Evolutionary conservation across 2,797 vertebrate genomes (phyloP).

Genomic region (Intellagama lesueurii): DNA sequence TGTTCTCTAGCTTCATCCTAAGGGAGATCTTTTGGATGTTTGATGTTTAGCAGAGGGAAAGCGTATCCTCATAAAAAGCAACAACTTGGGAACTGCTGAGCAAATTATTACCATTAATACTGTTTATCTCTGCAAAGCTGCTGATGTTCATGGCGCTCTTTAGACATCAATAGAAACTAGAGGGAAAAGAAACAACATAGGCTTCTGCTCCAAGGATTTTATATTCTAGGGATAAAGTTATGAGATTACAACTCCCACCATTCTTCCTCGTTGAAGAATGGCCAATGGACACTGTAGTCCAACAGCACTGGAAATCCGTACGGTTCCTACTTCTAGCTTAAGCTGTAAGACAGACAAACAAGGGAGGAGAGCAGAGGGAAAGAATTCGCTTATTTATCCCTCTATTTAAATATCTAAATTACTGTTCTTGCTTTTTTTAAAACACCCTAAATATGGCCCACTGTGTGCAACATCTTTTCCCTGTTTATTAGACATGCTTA

Average conservation of each 20-base stretch:
- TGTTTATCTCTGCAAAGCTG: not conserved
- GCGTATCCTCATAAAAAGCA: not conserved
- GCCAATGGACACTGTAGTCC: too few relatives aligned
- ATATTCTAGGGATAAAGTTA: not conserved
- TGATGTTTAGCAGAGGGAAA: conserved; percentile 5
- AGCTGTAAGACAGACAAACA: not conserved
- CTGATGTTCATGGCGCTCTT: not conserved
- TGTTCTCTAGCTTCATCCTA: not conserved
- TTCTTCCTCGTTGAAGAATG: not conserved
- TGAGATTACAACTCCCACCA: not conserved
- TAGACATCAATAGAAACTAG: not conserved
- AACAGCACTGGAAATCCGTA: too few relatives aligned
- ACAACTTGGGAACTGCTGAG: not conserved
- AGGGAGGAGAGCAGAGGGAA: not conserved
- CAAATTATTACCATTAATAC: not conserved
- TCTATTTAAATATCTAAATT: not conserved
- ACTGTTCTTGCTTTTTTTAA: not conserved
- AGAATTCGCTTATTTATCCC: not conserved
- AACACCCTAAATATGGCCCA: not conserved
- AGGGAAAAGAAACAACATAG: not conserved
- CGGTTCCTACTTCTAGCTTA: too few relatives aligned
- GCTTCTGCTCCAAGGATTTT: not conserved
- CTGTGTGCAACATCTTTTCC: not conserved
- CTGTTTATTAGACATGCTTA: not conserved
- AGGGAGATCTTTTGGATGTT: not conserved